These are phyloP conservation scores for Cremastobaeus sp. DNA, from an alignment of 2,888 invertebrate species.

Conservation along the genomic window DNA sequence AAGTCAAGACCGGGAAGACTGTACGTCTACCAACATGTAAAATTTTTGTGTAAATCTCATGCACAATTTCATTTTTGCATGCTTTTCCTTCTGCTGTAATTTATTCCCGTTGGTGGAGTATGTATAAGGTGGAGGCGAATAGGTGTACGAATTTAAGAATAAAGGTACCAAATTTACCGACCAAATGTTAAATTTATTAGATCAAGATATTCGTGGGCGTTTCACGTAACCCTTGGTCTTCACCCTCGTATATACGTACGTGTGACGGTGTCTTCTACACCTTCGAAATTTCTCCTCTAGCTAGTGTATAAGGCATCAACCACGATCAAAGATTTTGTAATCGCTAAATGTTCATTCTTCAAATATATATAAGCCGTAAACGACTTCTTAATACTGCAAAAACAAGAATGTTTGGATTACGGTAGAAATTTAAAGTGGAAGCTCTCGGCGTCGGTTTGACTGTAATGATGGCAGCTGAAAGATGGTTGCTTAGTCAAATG, in stretches of 20 bases:
- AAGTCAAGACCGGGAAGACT: no score
- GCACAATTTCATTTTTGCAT: slow-evolving; percentile 21
- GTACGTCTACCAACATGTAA: no score
- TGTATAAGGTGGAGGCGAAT: slow-evolving; percentile 35
- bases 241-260: slow-evolving; percentile 43
- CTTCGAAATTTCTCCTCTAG: slow-evolving; percentile 24
- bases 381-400: no score
- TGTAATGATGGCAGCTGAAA: no score
- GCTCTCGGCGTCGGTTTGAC: no score
- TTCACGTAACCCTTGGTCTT: slow-evolving; percentile 63
- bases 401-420: no score
- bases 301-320: slow-evolving; percentile 8
- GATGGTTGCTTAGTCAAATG: no score
- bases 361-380: no score
- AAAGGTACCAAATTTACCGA: slow-evolving; percentile 71
- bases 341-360: no score
- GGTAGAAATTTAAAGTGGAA: no score
- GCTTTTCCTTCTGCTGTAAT: slow-evolving; percentile 25
- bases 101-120: slow-evolving; percentile 34
- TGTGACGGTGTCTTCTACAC: slow-evolving; percentile 49
- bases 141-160: slow-evolving; percentile 53
- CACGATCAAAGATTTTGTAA: no score
- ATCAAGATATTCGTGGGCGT: slow-evolving; percentile 78
- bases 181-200: slow-evolving; percentile 79
- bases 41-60: slow-evolving; percentile 37